A percentile compares a stretch with the other conserved stretches of the same genome.
Conservation (phyloP, 2,113 vertebrate genomes). For the Cottus gobio region DNA sequence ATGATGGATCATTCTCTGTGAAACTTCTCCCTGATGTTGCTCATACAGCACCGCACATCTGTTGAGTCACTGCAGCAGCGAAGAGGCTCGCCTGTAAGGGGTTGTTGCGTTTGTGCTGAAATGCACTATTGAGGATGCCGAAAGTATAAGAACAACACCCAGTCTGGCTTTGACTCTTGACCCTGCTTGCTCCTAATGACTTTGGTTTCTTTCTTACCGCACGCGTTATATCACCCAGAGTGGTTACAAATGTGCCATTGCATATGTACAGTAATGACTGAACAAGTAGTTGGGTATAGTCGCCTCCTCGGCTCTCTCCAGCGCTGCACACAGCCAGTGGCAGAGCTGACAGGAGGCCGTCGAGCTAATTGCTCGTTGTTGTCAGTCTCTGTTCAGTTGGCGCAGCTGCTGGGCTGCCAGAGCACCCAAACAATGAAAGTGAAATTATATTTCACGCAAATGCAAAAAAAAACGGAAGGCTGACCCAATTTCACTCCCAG, state of each 20-base stretch:
- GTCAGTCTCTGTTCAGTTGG: slow-evolving; percentile 68
- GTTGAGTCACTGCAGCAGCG: slow-evolving; percentile 31
- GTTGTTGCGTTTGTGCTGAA: slow-evolving; percentile 18
- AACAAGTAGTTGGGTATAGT: slow-evolving; percentile 35
- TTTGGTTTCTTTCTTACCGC: background rate
- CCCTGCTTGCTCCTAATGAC: background rate
- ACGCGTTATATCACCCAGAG: slow-evolving; percentile 6
- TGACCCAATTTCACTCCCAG: slow-evolving; percentile 46
- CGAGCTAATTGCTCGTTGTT: slow-evolving; percentile 73
- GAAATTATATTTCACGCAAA: slow-evolving; percentile 50
- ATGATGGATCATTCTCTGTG: slow-evolving; percentile 45
- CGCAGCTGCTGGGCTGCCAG: slow-evolving; percentile 53
- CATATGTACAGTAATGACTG: slow-evolving; percentile 41
- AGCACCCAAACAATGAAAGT: slow-evolving; percentile 47
- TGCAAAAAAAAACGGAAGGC: slow-evolving; percentile 16
- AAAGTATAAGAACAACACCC: background rate
- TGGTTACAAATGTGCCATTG: slow-evolving; percentile 8
- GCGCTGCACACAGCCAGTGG: slow-evolving; percentile 53
- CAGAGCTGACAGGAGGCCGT: slow-evolving; percentile 71
- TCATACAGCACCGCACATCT: slow-evolving; percentile 46
- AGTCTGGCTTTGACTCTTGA: slow-evolving; percentile 18
- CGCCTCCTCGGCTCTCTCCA: slow-evolving; percentile 42
- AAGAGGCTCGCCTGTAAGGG: slow-evolving; percentile 6
- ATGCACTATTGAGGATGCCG: slow-evolving; percentile 4
- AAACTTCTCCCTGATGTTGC: slow-evolving; percentile 44